phyloP scores from a whole-genome alignment of 2,797 vertebrate genomes.

The Danio kyathit region DNA sequence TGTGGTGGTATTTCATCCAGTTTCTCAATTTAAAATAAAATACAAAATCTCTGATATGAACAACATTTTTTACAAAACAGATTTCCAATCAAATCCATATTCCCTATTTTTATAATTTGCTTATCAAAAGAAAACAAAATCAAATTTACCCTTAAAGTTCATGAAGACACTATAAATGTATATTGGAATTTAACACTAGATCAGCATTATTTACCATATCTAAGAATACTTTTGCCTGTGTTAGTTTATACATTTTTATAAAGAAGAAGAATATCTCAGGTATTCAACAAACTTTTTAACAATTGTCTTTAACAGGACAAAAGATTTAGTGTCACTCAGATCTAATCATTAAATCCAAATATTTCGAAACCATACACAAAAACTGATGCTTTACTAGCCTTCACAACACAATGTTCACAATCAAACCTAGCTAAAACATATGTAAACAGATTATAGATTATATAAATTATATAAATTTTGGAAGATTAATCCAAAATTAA shows the following conservation, averaged over 20 bases:
- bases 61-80: no score
- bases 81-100: neutral
- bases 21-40: no score
- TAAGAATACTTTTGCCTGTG: neutral
- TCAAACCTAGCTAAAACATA: neutral
- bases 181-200: neutral
- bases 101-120: neutral
- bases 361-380: neutral
- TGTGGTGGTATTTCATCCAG: no score
- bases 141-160: neutral
- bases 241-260: neutral
- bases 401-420: neutral
- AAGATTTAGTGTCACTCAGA: neutral
- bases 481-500: neutral
- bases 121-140: neutral
- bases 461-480: no score
- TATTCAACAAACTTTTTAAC: neutral
- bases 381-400: neutral
- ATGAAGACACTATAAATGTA: neutral
- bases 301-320: no score
- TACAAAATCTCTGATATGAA: no score
- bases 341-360: neutral
- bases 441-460: conserved; percentile 40
- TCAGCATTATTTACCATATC: no score
- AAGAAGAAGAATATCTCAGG: neutral